A percentile compares a stretch with the other conserved stretches of the same genome.
These are phyloP conservation scores for Harpegnathos saltator DNA, from an alignment of 1,140 invertebrate species.

Conservation along the genomic window DNA sequence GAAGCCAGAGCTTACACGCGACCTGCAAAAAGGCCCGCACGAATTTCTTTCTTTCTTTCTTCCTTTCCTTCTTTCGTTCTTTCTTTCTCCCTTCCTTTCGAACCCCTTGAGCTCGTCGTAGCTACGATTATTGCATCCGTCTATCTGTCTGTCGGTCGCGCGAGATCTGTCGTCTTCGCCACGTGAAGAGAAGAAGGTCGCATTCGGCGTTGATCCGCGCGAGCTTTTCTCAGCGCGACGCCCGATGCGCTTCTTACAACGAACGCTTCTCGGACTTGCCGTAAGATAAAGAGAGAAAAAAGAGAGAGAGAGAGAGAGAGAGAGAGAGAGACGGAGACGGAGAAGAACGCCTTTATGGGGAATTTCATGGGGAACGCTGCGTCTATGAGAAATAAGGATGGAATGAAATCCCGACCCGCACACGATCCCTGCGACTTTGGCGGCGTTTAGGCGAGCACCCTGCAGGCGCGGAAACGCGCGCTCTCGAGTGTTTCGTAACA, in stretches of 20 bases:
- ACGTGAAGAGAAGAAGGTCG: constrained; percentile 2
- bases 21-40: constrained; percentile 25
- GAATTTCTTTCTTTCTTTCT: constrained; percentile 57
- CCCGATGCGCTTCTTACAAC: not conserved
- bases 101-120: constrained; percentile 10
- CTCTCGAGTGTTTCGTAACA: constrained; percentile 14
- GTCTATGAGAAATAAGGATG: not conserved
- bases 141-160: too few relatives aligned
- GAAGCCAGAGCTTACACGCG: constrained; percentile 23
- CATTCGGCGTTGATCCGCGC: not conserved
- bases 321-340: too few relatives aligned
- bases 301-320: too few relatives aligned
- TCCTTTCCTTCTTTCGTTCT: constrained; percentile 4
- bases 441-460: not conserved
- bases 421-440: not conserved
- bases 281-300: not conserved
- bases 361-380: not conserved
- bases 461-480: constrained; percentile 17
- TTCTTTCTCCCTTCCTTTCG: constrained; percentile 37
- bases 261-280: too few relatives aligned
- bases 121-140: constrained; percentile 57
- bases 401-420: not conserved
- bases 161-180: constrained; percentile 21
- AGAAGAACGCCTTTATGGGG: not conserved
- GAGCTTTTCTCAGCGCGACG: not conserved